These are phyloP conservation scores for Parauchenoglanis ngamensis DNA, from an alignment of 2,797 vertebrate species.

Conservation along the genomic window DNA sequence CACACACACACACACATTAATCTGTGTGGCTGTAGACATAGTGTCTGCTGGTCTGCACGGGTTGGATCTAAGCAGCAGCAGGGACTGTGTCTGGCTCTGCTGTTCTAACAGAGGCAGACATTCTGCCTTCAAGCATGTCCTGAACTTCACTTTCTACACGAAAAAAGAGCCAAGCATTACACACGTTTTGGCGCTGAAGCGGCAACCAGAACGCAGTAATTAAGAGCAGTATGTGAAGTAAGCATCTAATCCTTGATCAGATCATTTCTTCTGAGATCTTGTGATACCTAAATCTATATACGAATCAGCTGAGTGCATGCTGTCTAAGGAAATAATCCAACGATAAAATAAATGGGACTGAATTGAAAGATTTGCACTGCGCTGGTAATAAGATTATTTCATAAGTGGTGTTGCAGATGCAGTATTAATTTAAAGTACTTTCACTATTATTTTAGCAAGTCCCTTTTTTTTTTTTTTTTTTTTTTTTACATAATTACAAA, in stretches of 20 bases:
- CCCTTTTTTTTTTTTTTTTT: background rate
- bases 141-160: background rate
- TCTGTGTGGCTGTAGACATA: slow-evolving; percentile 61
- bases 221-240: background rate
- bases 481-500: background rate
- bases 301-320: slow-evolving; percentile 12
- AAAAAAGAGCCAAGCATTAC: background rate
- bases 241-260: slow-evolving; percentile 14
- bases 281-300: slow-evolving; percentile 7
- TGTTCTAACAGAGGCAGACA: slow-evolving; percentile 31
- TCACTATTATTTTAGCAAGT: background rate
- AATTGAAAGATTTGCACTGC: background rate
- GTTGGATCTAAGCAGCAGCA: slow-evolving; percentile 3
- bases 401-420: background rate
- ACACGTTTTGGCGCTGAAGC: slow-evolving; percentile 1
- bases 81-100: slow-evolving; percentile 21
- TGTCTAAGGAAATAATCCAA: slow-evolving; percentile 7
- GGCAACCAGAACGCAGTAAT: slow-evolving; percentile 9
- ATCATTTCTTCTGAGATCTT: slow-evolving; percentile 14
- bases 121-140: slow-evolving; percentile 5
- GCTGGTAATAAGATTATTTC: background rate
- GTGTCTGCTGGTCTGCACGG: slow-evolving; percentile 60
- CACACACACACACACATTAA: slow-evolving; percentile 15
- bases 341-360: background rate
- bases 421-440: background rate